Evolutionary conservation across 2,888 invertebrate genomes (phyloP).

Genomic region (Gonocerus acuteangulatus): DNA sequence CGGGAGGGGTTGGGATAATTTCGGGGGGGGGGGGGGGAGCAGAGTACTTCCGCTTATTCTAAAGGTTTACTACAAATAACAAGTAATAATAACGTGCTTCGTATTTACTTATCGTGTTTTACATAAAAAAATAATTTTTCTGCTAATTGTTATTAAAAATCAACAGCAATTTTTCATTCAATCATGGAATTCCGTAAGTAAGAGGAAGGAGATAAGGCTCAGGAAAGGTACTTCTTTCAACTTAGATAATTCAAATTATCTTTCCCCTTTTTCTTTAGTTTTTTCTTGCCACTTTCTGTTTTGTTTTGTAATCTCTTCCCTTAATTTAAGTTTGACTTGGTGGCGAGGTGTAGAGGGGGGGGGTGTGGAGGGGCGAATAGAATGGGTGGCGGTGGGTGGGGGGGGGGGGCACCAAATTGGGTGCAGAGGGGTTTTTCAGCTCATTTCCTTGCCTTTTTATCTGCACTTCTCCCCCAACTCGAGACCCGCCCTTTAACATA

Average conservation of each 20-base stretch:
- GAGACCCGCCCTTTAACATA: slow-evolving; percentile 22
- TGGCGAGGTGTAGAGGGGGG: slow-evolving; percentile 4
- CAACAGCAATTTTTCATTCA: no score
- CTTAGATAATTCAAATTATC: slow-evolving; percentile 22
- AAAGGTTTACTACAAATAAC: no score
- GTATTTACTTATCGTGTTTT: no score
- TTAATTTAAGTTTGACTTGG: slow-evolving; percentile 32
- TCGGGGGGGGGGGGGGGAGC: no score
- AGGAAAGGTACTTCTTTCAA: no score
- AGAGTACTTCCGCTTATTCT: no score
- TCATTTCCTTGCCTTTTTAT: slow-evolving; percentile 36
- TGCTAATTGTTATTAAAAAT: no score
- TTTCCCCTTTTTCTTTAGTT: slow-evolving; percentile 23
- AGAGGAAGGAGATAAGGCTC: no score
- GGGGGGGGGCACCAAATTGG: slow-evolving; percentile 11
- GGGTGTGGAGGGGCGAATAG: background rate
- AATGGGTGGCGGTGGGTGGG: slow-evolving; percentile 1
- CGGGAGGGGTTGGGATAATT: no score
- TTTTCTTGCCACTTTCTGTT: slow-evolving; percentile 11
- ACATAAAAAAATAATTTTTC: no score
- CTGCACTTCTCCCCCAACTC: slow-evolving; percentile 23
- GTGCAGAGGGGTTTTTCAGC: slow-evolving; percentile 32
- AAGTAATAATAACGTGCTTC: no score
- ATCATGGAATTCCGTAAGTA: no score
- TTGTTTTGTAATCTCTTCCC: slow-evolving; percentile 31